Evolutionary conservation across 2,797 vertebrate genomes (phyloP).

Genomic region (Dicrostonyx torquatus): DNA sequence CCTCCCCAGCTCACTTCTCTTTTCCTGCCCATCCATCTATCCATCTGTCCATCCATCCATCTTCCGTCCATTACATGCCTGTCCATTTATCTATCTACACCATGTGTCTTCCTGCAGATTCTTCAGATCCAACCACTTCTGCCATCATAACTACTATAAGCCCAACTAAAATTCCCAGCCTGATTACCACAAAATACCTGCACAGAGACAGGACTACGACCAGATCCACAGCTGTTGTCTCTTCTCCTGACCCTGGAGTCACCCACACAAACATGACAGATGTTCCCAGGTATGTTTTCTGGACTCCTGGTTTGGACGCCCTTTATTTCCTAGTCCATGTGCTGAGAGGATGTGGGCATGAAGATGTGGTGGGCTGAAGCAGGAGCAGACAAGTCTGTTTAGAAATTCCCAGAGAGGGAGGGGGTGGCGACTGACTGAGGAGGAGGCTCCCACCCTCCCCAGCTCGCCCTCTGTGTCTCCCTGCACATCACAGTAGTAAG

Average conservation of each 20-base stretch:
- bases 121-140: accelerated
- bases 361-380: neutral
- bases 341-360: neutral
- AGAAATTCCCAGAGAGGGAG: neutral
- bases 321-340: neutral
- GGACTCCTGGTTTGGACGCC: neutral
- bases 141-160: accelerated
- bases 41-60: neutral
- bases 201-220: neutral
- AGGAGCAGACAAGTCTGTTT: neutral
- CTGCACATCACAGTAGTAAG: neutral
- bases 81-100: neutral
- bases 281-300: constrained; percentile 47
- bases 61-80: no score
- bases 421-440: neutral
- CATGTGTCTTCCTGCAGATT: constrained; percentile 41
- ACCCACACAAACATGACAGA: neutral
- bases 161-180: accelerated
- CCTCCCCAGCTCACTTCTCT: neutral
- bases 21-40: no score
- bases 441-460: neutral
- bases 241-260: neutral
- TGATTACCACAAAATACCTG: neutral
- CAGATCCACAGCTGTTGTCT: neutral
- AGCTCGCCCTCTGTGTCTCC: neutral